A percentile compares a stretch with the other conserved stretches of the same genome.
These are phyloP conservation scores for Maniola hyperantus DNA, from an alignment of 2,888 invertebrate genomes.

Conservation along the genomic window DNA sequence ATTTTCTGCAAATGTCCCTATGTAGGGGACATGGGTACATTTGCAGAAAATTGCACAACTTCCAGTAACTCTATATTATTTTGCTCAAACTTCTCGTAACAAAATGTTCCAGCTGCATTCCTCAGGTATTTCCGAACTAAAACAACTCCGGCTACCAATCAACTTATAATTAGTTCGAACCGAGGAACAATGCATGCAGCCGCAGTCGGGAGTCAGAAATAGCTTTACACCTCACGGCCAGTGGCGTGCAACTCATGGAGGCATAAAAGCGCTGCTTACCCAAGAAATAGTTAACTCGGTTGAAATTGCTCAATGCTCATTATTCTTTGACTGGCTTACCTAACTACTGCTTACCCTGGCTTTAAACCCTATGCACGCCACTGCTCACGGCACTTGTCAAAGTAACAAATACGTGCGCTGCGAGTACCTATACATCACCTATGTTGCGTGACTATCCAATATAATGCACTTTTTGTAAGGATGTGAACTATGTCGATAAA, in stretches of 20 bases:
- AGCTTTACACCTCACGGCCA: conserved; percentile 30
- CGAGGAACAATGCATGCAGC: conserved; percentile 24
- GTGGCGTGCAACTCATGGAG: too few relatives aligned
- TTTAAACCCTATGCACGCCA: too few relatives aligned
- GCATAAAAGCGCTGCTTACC: too few relatives aligned
- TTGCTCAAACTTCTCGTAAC: neutral
- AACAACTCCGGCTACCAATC: conserved; percentile 16
- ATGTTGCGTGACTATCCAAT: conserved; percentile 17
- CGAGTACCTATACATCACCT: conserved; percentile 15
- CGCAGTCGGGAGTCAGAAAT: conserved; percentile 20
- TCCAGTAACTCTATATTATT: neutral
- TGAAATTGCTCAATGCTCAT: too few relatives aligned
- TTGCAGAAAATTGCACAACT: neutral
- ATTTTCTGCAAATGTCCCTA: too few relatives aligned
- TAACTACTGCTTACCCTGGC: too few relatives aligned
- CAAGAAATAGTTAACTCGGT: too few relatives aligned
- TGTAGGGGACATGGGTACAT: neutral
- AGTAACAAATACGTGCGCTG: conserved; percentile 24
- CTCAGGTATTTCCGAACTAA: conserved; percentile 17
- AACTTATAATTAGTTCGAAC: conserved; percentile 20
- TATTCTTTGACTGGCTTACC: too few relatives aligned
- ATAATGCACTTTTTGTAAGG: conserved; percentile 6
- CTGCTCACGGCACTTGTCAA: conserved; percentile 33
- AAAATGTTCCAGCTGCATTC: conserved; percentile 4
- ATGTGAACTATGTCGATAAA: neutral